A percentile compares a stretch with the other conserved stretches of the same genome.
Conservation (phyloP, 2,888 invertebrate species). For the Achlya flavicornis region DNA sequence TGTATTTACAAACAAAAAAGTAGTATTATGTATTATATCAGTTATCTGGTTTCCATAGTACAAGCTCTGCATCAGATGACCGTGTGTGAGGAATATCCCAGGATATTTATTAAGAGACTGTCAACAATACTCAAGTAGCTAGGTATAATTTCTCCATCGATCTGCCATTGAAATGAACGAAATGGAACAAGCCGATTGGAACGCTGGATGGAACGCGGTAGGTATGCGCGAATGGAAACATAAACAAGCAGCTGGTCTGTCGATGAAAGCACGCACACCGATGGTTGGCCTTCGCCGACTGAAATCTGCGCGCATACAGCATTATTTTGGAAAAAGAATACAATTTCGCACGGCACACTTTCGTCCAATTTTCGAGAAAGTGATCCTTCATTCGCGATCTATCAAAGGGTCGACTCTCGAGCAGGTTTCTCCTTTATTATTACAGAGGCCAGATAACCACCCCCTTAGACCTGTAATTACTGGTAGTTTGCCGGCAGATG, state of each 20-base stretch:
- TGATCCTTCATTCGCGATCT: constrained; percentile 75
- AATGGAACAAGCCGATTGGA: constrained; percentile 52
- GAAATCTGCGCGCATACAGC: constrained; percentile 48
- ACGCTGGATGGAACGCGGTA: constrained; percentile 11
- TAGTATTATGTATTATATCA: too few relatives aligned
- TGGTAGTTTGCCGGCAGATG: constrained; percentile 75
- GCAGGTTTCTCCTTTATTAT: constrained; percentile 71
- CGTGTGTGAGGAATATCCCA: too few relatives aligned
- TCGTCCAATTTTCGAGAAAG: constrained; percentile 80
- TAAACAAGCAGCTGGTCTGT: constrained; percentile 57
- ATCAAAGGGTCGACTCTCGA: constrained; percentile 55
- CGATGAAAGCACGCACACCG: constrained; percentile 61
- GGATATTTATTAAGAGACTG: too few relatives aligned
- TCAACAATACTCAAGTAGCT: too few relatives aligned
- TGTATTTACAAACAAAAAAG: too few relatives aligned
- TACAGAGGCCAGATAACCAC: constrained; percentile 52
- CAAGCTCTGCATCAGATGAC: too few relatives aligned
- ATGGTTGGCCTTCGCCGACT: constrained; percentile 58
- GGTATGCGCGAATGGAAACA: constrained; percentile 43
- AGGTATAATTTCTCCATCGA: constrained; percentile 21
- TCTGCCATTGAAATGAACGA: constrained; percentile 52
- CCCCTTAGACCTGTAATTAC: constrained; percentile 71
- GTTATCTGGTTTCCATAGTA: too few relatives aligned
- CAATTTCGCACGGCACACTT: constrained; percentile 77
- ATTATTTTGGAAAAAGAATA: constrained; percentile 64